Evolutionary conservation across 2,888 invertebrate genomes (phyloP).

Genomic region (Calliphora vomitoria): DNA sequence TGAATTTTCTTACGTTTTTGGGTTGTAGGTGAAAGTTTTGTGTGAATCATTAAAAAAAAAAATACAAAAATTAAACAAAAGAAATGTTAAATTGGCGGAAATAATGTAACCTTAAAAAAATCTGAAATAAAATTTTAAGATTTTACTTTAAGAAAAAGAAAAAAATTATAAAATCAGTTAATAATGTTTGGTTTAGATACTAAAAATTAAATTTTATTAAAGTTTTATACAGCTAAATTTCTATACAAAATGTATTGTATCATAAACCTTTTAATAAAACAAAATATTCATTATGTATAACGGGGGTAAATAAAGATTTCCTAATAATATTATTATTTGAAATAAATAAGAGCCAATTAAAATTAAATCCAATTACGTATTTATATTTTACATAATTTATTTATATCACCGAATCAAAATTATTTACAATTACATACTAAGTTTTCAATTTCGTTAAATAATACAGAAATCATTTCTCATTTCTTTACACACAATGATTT

Average conservation of each 20-base stretch:
- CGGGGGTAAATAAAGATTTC: too few relatives aligned
- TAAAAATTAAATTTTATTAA: too few relatives aligned
- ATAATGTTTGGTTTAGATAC: too few relatives aligned
- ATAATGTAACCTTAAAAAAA: conserved; percentile 12
- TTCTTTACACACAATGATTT: conserved; percentile 6
- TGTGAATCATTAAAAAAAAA: conserved; percentile 34
- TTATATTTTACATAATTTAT: conserved; percentile 3
- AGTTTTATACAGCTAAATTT: too few relatives aligned
- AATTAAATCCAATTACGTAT: not conserved
- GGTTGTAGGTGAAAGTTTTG: conserved; percentile 63
- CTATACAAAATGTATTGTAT: too few relatives aligned
- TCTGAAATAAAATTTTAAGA: not conserved
- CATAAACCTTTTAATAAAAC: too few relatives aligned
- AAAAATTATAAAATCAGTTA: too few relatives aligned
- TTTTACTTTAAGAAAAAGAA: too few relatives aligned
- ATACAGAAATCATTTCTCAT: not conserved
- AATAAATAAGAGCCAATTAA: not conserved
- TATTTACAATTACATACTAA: not conserved
- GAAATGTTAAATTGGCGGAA: conserved; percentile 42
- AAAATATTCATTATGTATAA: too few relatives aligned
- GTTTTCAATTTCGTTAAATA: not conserved
- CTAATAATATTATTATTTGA: not conserved
- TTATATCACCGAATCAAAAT: not conserved
- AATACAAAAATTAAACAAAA: not conserved
- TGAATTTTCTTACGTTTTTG: conserved; percentile 38